Conservation (phyloP, 2,113 vertebrate species). For the Bujurquina vittata region DNA sequence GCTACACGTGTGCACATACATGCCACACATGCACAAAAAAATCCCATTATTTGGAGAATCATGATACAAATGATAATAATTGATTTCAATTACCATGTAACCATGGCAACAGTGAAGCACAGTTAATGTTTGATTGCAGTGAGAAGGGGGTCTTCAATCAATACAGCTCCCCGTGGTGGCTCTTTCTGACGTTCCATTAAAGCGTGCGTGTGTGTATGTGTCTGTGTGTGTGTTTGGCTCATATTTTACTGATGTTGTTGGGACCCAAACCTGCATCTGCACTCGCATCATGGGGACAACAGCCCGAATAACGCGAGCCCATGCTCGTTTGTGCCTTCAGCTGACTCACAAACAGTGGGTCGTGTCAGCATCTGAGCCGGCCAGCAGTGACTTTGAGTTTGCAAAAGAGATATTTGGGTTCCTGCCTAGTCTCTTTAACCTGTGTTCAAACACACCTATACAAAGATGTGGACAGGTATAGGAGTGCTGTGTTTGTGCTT, state of each 20-base stretch:
- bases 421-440: no score
- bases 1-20: not conserved
- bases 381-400: no score
- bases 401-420: no score
- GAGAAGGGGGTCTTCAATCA: conserved; percentile 40
- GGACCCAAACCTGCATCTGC: not conserved
- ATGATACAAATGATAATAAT: not conserved
- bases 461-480: no score
- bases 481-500: no score
- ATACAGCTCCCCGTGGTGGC: conserved; percentile 23
- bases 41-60: not conserved
- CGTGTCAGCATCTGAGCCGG: not conserved
- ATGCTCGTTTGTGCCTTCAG: no score
- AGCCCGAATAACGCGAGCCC: not conserved
- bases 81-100: conserved; percentile 37
- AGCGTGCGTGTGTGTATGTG: conserved; percentile 8
- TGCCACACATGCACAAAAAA: not conserved
- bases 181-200: conserved; percentile 33
- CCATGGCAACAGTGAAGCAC: conserved; percentile 54
- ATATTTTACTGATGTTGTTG: not conserved
- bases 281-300: not conserved
- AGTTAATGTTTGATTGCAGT: conserved; percentile 27
- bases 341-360: not conserved
- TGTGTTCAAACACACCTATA: no score
- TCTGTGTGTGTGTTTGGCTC: not conserved